Base-by-base conservation (phyloP, 2,888 invertebrate genomes). In the Agrochola macilenta region DNA sequence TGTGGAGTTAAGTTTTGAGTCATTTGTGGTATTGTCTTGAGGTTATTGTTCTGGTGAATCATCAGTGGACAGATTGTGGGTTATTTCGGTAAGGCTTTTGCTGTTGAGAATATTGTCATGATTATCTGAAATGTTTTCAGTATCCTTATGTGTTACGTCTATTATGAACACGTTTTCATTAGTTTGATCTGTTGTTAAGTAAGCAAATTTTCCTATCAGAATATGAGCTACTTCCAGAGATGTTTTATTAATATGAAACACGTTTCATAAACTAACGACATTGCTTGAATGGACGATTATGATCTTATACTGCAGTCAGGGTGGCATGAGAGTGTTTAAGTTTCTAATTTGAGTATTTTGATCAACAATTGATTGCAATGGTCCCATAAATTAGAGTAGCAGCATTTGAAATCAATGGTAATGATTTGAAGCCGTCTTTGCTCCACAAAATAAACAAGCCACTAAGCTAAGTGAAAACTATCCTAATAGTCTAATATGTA, bases 31-130 rank as follows among this genome's bases (percentile, higher is more conserved):
- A 76, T 77, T 84, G 80, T 84, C 70, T 70, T 64, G 35, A 65
- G 68, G 73, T 71, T 84, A n/a, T 81, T 84, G 75, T 20, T 61
- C 57, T 66, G 75, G 68, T 82, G 84, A 83, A 73, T 84, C 84
- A 84, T 63, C 35, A 23, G 49, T 11, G 20, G 17, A 61, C 57
- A 23, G 54, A 81, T 39, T 26, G 64, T 77, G 11, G 43, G 30
- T 57, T 70, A 30, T 77, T 79, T 60, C 5, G 30, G 81, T 69
- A 61, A 57, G 14, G 30, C 11, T 69, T 54, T 65, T 54, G 14
- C 26, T 57, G 58, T 20, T 69, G 39, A 14, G 17, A 63, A 61
- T 63, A 54, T 63, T n/a, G 2, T 63, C 57, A 65, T 30, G 39
- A 52, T 52, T n/a, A 23, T 57, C 5, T 57, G 17, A 49, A 39